These are phyloP conservation scores for Heteropelma amictum DNA, from an alignment of 2,888 invertebrate genomes.

Conservation along the genomic window DNA sequence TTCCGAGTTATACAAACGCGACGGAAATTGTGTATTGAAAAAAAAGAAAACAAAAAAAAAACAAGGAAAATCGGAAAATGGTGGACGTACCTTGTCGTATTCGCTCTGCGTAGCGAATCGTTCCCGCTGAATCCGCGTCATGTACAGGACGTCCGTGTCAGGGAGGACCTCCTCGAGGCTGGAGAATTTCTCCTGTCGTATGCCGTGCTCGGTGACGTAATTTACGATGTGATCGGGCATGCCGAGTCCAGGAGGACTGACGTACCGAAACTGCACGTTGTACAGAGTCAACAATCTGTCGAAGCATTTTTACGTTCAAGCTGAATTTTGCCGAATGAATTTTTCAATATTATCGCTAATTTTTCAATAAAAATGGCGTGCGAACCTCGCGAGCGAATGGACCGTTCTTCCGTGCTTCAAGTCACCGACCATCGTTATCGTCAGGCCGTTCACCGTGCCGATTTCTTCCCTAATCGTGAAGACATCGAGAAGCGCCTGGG, in stretches of 20 bases:
- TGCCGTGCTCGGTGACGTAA: constrained; percentile 88
- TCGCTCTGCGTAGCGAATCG: constrained; percentile 90
- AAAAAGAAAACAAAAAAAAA: background rate
- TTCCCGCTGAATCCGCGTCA: constrained; percentile 98
- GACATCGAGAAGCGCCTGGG: constrained; percentile 97
- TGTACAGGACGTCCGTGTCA: constrained; percentile 97
- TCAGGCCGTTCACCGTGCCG: constrained; percentile 98
- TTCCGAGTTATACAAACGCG: no score
- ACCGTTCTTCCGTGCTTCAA: constrained; percentile 98
- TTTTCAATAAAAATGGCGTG: background rate
- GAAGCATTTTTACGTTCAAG: background rate
- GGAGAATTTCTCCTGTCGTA: constrained; percentile 86
- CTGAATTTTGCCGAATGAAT: no score
- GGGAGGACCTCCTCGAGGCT: constrained; percentile 91
- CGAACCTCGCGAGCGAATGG: constrained; percentile 92
- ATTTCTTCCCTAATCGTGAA: constrained; percentile 99
- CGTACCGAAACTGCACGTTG: constrained; percentile 94
- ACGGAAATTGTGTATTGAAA: no score
- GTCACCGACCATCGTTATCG: constrained; percentile 99
- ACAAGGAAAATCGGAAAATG: background rate
- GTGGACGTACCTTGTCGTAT: constrained; percentile 87
- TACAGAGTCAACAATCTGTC: constrained; percentile 91
- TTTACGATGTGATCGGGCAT: constrained; percentile 94
- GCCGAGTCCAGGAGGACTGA: constrained; percentile 90
- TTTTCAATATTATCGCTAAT: no score